Evolutionary conservation across 2,888 invertebrate species (phyloP).

Genomic region (Belgica antarctica): DNA sequence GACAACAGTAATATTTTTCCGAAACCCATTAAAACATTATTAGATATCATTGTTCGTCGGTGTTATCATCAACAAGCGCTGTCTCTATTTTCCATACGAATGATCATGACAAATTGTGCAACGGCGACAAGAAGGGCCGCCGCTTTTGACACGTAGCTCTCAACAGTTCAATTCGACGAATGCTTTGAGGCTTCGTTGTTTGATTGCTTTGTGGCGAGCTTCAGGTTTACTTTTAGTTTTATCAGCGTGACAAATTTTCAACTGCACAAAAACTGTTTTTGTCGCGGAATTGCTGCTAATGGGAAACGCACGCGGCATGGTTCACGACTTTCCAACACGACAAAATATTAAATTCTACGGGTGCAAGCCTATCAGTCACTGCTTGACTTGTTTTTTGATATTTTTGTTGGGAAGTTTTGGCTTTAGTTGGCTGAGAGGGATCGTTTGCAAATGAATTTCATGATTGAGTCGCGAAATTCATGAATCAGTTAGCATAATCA

Average conservation of each 20-base stretch:
- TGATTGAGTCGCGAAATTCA: no score
- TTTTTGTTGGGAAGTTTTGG: no score
- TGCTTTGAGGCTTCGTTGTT: not conserved
- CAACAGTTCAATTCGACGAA: no score
- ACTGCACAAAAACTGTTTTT: slow-evolving; percentile 4
- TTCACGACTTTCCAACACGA: slow-evolving; percentile 21
- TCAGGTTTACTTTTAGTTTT: not conserved
- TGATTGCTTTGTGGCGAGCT: no score
- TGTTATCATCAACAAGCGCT: not conserved
- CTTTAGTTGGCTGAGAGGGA: no score
- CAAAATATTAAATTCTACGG: not conserved
- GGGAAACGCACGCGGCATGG: not conserved
- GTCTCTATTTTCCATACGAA: not conserved
- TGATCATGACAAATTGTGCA: not conserved
- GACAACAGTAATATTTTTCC: not conserved
- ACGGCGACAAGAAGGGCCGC: no score
- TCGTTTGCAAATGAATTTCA: no score
- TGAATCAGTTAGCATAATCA: no score
- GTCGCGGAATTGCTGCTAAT: not conserved
- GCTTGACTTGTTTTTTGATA: not conserved
- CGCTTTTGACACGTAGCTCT: no score
- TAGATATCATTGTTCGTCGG: not conserved
- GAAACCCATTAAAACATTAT: slow-evolving; percentile 14
- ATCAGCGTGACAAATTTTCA: slow-evolving; percentile 16
- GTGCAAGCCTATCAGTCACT: not conserved